Evolutionary conservation across 2,888 invertebrate genomes (phyloP).

Genomic region (Thera obeliscata): DNA sequence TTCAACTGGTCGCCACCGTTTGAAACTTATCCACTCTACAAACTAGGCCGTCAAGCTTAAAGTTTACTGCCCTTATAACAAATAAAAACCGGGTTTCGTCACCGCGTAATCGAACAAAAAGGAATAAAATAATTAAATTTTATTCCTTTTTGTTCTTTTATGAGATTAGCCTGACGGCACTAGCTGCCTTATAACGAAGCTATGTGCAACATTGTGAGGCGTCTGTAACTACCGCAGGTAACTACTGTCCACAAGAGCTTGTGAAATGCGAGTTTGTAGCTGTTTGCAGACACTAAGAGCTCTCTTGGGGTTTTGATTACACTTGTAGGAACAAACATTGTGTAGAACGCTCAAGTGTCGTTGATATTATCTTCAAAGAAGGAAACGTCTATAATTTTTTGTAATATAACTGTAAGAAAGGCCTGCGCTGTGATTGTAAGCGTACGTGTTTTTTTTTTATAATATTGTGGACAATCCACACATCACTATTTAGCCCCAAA

Average conservation of each 20-base stretch:
- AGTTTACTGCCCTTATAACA: too few species aligned
- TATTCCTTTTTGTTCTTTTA: too few species aligned
- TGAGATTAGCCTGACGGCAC: neutral
- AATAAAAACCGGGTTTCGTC: too few species aligned
- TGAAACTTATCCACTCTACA: too few species aligned
- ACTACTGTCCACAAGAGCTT: conserved; percentile 7
- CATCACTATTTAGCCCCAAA: too few species aligned
- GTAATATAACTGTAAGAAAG: neutral
- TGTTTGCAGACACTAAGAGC: conserved; percentile 6
- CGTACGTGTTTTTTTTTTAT: neutral
- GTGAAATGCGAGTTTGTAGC: conserved; percentile 17
- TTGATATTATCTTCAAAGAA: neutral
- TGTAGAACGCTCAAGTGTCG: conserved; percentile 3
- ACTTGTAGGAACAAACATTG: conserved; percentile 12
- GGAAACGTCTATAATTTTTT: neutral
- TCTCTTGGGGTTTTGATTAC: neutral
- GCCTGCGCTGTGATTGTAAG: neutral
- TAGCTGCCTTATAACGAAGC: neutral
- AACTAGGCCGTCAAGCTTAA: too few species aligned
- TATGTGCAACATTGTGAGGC: conserved; percentile 13
- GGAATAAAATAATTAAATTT: too few species aligned
- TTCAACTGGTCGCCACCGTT: too few species aligned
- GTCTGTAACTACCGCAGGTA: neutral
- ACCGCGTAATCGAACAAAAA: too few species aligned
- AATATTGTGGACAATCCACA: too few species aligned